Evolutionary conservation across 1,140 invertebrate species (phyloP).

Genomic region (Pachyrhynchus sulphureomaculatus): DNA sequence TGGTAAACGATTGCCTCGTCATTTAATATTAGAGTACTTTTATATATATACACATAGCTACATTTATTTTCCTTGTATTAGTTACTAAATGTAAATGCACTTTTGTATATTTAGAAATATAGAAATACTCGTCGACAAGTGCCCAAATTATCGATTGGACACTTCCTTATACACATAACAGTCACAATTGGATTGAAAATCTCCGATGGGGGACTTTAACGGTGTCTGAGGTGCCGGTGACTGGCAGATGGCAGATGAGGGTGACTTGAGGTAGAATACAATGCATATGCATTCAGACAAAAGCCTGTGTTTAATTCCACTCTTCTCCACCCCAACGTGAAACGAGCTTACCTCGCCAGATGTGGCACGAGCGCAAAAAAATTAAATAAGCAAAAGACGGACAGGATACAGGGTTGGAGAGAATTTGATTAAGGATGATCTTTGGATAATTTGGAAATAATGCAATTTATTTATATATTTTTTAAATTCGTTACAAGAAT

Average conservation of each 20-base stretch:
- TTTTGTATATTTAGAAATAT: no score
- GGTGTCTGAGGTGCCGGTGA: constrained; percentile 44
- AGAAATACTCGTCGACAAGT: not conserved
- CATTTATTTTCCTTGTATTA: no score
- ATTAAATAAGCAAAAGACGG: constrained; percentile 2
- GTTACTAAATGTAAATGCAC: no score
- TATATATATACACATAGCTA: no score
- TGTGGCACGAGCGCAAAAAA: constrained; percentile 25
- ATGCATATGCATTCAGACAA: constrained; percentile 51
- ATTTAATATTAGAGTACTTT: no score
- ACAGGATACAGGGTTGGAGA: not conserved
- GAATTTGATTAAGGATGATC: not conserved
- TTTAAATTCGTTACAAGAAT: no score
- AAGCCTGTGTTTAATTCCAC: constrained; percentile 44
- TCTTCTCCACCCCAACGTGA: constrained; percentile 39
- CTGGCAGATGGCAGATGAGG: constrained; percentile 51
- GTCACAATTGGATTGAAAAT: constrained; percentile 48
- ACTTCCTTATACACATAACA: constrained; percentile 31
- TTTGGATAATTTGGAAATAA: no score
- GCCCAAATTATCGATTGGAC: constrained; percentile 35
- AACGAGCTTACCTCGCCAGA: constrained; percentile 36
- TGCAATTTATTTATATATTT: no score
- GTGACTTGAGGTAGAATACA: constrained; percentile 51
- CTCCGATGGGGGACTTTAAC: constrained; percentile 29
- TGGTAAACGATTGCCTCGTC: no score